Base-by-base conservation (phyloP, 2,797 vertebrate genomes). In the Leptoclinus maculatus region DNA sequence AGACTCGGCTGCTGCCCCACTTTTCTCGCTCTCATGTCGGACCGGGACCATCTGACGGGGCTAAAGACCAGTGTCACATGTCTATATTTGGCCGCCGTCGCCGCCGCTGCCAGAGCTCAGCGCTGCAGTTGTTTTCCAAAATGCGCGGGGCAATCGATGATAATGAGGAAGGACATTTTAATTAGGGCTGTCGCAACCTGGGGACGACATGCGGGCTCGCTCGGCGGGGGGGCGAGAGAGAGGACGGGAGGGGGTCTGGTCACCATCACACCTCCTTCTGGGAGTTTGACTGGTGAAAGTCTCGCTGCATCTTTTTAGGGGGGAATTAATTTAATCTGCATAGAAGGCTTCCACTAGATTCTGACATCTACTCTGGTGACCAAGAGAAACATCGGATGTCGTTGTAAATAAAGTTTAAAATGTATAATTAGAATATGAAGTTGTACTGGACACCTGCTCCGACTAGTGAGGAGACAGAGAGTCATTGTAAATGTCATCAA, bases 131-230 rank as follows among this genome's bases (percentile, higher is more conserved):
- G 91, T 92, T 92, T 92, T 94, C 94, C 93, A 95, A 94, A 94
- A 95, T 80, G 90, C 89, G 79, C 84, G 85, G 93, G 93, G 94
- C 93, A 93, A 94, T 90, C 82, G 90, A 90, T 86, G 89, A 92
- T 95, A 95, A 96, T 93, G 92, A 95, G 93, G 88, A 94, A 93
- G 94, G 92, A 94, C 92, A 93, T 94, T 94, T 93, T 95, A 95
- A 96, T 95, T 95, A 94, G 94, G 91, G 82, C 86, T 80, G 87
- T 83, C 85, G 86, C 92, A 94, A 94, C 90, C 92, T 94, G 90
- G 90, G 89, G 82, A 90, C 83, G 85, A 68, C 83, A 88, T 69
- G 88, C 88, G 34, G 87, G 79, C 79, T 54, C 45, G 49, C 83
- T 80, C 81, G 1, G 85, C 34, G 6, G 87, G 87, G 59, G 88